Evolutionary conservation across 2,888 invertebrate genomes (phyloP).

Genomic region (Timema podura): DNA sequence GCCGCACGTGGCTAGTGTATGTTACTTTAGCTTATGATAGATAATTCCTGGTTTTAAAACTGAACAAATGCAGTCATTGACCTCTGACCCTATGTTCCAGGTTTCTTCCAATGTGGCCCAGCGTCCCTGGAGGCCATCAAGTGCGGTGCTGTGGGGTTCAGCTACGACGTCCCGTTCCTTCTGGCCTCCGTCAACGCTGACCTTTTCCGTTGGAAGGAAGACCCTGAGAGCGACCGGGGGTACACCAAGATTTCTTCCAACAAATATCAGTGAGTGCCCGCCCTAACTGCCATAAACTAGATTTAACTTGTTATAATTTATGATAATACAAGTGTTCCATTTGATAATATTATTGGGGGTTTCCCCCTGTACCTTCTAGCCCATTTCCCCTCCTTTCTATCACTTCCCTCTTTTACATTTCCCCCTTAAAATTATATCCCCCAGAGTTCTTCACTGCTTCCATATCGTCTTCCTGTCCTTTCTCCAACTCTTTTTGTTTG

Average conservation of each 20-base stretch:
- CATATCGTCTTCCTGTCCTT: too few relatives aligned
- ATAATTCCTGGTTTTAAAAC: too few relatives aligned
- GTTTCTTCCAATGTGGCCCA: slow-evolving; percentile 73
- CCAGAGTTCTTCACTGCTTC: too few relatives aligned
- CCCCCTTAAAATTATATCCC: too few relatives aligned
- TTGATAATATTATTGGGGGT: too few relatives aligned
- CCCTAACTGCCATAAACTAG: too few relatives aligned
- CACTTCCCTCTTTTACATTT: too few relatives aligned
- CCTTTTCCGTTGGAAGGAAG: slow-evolving; percentile 71
- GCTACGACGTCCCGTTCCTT: slow-evolving; percentile 73
- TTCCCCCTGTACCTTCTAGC: too few relatives aligned
- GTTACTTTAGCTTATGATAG: not conserved
- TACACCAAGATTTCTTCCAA: slow-evolving; percentile 39
- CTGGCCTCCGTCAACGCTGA: slow-evolving; percentile 82
- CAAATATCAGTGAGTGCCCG: slow-evolving; percentile 62
- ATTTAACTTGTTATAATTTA: too few relatives aligned
- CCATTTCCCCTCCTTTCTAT: too few relatives aligned
- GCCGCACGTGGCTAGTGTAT: not conserved
- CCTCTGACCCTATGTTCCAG: slow-evolving; percentile 37
- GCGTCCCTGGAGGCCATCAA: slow-evolving; percentile 73
- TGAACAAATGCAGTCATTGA: not conserved
- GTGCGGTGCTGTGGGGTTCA: slow-evolving; percentile 68
- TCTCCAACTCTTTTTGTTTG: too few relatives aligned
- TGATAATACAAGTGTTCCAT: too few relatives aligned
- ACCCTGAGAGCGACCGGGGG: slow-evolving; percentile 46